Evolutionary conservation across 2,888 invertebrate genomes (phyloP).

Genomic region (Hypsopygia costalis): DNA sequence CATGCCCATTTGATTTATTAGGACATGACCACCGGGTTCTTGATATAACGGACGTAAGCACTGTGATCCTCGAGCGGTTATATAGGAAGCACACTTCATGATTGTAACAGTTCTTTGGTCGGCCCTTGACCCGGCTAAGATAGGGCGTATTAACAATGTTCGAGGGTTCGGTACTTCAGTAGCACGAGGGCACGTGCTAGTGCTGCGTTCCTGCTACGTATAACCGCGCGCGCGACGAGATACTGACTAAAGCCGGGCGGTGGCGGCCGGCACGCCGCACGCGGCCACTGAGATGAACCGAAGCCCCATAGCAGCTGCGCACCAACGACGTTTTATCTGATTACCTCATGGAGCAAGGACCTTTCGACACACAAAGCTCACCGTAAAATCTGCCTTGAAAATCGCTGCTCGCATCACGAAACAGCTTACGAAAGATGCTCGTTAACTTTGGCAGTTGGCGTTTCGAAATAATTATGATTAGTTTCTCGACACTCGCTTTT

Average conservation of each 20-base stretch:
- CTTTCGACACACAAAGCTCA: constrained; percentile 69
- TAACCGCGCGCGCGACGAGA: constrained; percentile 62
- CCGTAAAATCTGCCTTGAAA: constrained; percentile 73
- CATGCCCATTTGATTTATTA: not conserved
- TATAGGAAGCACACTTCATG: not conserved
- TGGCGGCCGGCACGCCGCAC: constrained; percentile 26
- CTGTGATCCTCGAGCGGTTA: not conserved
- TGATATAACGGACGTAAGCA: not conserved
- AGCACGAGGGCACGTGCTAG: constrained; percentile 13
- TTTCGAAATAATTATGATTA: constrained; percentile 19
- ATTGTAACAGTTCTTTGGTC: constrained; percentile 26
- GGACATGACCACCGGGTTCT: not conserved
- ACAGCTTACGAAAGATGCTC: constrained; percentile 47
- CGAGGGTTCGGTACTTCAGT: not conserved
- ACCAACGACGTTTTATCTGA: constrained; percentile 56
- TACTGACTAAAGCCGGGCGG: constrained; percentile 52
- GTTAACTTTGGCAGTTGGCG: constrained; percentile 23
- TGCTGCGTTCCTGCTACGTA: constrained; percentile 46
- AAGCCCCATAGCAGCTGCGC: constrained; percentile 56
- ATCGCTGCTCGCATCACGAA: constrained; percentile 51
- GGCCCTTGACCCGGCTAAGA: constrained; percentile 37
- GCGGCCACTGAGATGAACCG: constrained; percentile 48
- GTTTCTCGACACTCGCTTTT: constrained; percentile 4
- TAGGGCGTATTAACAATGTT: constrained; percentile 7
- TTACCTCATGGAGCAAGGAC: constrained; percentile 77